Conservation (phyloP, 2,888 invertebrate genomes). For the Adela reaumurella region DNA sequence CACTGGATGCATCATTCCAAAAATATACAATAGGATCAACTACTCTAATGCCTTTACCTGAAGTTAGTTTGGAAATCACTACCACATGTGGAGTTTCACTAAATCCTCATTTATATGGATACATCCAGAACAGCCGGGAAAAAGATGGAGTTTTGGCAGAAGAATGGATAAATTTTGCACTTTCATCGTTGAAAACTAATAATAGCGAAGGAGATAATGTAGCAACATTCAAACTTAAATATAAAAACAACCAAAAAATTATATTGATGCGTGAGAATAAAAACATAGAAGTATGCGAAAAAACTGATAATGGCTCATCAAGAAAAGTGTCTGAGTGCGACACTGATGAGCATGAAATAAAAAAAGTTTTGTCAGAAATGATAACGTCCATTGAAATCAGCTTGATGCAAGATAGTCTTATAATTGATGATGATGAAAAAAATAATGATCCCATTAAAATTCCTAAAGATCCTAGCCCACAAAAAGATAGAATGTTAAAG, state of each 20-base stretch:
- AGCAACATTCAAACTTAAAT: slow-evolving; percentile 56
- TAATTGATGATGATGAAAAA: slow-evolving; percentile 24
- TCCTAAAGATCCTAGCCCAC: slow-evolving; percentile 14
- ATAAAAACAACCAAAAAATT: slow-evolving; percentile 53
- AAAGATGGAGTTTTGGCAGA: slow-evolving; percentile 35
- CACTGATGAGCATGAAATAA: slow-evolving; percentile 13
- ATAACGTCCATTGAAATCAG: slow-evolving; percentile 60
- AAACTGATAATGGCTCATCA: too few species aligned
- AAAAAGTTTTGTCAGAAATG: too few species aligned
- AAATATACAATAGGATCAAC: slow-evolving; percentile 40
- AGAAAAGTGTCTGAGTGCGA: too few species aligned
- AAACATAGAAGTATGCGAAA: too few species aligned
- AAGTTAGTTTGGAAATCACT: slow-evolving; percentile 39
- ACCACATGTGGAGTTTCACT: slow-evolving; percentile 44
- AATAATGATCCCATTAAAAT: slow-evolving; percentile 20
- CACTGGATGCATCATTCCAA: slow-evolving; percentile 38
- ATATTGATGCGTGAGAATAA: slow-evolving; percentile 48
- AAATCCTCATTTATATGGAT: slow-evolving; percentile 33
- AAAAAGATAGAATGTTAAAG: slow-evolving; percentile 33
- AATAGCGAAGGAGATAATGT: slow-evolving; percentile 21
- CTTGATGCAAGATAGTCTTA: slow-evolving; percentile 51
- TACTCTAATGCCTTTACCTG: slow-evolving; percentile 46
- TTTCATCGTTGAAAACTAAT: slow-evolving; percentile 39
- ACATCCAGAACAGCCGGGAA: slow-evolving; percentile 32
- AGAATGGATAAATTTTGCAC: slow-evolving; percentile 55